Evolutionary conservation across 2,888 invertebrate genomes (phyloP), one percentile per base, ranked within the genome.

Genomic region (Tipula confusa): DNA sequence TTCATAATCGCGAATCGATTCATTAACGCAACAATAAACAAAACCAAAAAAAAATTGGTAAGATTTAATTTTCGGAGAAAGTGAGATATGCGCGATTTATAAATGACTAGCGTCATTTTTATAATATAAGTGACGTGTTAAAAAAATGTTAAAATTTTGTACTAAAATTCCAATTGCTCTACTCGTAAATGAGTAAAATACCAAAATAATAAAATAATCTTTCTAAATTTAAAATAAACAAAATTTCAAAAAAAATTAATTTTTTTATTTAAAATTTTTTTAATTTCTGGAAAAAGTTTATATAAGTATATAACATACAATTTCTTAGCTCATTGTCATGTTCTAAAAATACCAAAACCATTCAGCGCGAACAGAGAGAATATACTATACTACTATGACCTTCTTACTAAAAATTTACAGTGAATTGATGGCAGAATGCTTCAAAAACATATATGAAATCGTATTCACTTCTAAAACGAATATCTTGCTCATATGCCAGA

Each of bases 151-250:
- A 64, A 64, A 3, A 64, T 64, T 24, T n/a, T n/a, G n/a, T n/a
- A 24, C 43, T 64, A 64, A 64, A 24, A 64, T 64, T 64, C 64
- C 64, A 64, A 64, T 64, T 64, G 24, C n/a, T n/a, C n/a, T n/a
- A n/a, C n/a, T n/a, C n/a, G 24, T 43, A 43, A 15, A 43, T 43
- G 43, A 43, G 15, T 43, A 43, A 43, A 43, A 43, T 43, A 43
- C 43, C 43, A 43, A 43, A 43, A 43, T 15, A 43, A 43, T 43
- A 43, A 43, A 64, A 64, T 24, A 64, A 64, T 64, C 64, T 64
- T 64, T 64, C 64, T 64, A 64, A 64, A 64, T 64, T 64, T 64
- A 64, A 64, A 24, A 64, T 64, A 64, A 64, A 64, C 64, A 64
- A 43, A 24, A 24, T 64, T 64, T 48, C 48, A 24, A 64, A 64